Base-by-base conservation (phyloP, 92 coral and sea anemone species). In the Desmophyllum pertusum region DNA sequence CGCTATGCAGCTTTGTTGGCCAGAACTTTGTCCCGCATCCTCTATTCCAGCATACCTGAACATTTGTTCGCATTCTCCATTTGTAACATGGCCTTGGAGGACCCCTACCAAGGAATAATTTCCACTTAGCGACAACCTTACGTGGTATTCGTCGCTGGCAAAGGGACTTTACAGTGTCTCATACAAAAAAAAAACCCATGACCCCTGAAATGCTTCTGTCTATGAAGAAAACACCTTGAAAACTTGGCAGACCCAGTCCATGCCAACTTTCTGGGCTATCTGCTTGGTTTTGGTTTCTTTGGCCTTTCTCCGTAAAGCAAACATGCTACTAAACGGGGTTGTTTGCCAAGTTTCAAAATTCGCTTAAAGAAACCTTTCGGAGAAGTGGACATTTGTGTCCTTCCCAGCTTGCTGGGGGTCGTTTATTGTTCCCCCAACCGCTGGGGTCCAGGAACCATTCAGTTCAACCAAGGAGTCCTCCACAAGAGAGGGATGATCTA, bases 31-130 rank as follows among this genome's bases (percentile, higher is more conserved):
- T 70, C 85, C n/a, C 23, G 85, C 70, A 6, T 50, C 85, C 30
- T 81, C 55, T 18, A 81, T 69, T 70, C 69, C 85, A 21, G 78
- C 85, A 9, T 81, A 50, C 48, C 10, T 79, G n/a, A 78, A 86
- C 71, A 50, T n/a, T 65, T 21, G 89, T 79, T 45, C 85, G 85
- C 50, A 86, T 79, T 27, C 55, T 86, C 21, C 89, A 79, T 59
- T 39, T 70, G 21, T 85, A 86, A 70, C 89, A 86, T 42, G 66
- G 89, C 42, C 48, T 57, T 29, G 27, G n/a, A 15, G 81, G 79
- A n/a, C n/a, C 52, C 81, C 85, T 50, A 73, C 89, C 75, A 86
- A 69, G n/a, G 18, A 71, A 70, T 61, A 86, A 86, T 62, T 70
- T 79, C 29, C 80, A 79, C 79, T 51, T 78, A 40, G 81, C 89